Evolutionary conservation across 2,888 invertebrate genomes (phyloP).

Genomic region (Aleiodes leptofemur): DNA sequence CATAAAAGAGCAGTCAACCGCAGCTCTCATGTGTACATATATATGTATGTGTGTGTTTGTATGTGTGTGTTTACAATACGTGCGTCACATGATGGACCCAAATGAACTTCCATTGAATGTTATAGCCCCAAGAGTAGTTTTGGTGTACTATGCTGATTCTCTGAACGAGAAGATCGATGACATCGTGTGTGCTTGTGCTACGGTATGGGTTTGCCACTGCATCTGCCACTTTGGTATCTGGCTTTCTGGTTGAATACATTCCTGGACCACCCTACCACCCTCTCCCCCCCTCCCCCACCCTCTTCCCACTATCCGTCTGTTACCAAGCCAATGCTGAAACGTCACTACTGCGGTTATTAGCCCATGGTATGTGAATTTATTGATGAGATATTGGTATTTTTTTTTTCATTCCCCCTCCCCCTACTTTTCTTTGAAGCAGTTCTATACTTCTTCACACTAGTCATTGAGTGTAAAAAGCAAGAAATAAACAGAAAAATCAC

Average conservation of each 20-base stretch:
- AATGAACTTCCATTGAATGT: constrained; percentile 23
- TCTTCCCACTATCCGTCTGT: constrained; percentile 56
- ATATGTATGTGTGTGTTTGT: too few relatives aligned
- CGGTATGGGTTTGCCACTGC: constrained; percentile 53
- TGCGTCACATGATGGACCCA: constrained; percentile 16
- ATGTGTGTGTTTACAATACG: constrained; percentile 13
- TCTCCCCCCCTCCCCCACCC: constrained; percentile 57
- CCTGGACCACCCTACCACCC: constrained; percentile 50
- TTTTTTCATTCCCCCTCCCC: background rate
- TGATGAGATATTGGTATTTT: constrained; percentile 25
- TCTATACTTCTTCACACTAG: too few relatives aligned
- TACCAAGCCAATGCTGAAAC: constrained; percentile 60
- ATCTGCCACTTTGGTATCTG: constrained; percentile 57
- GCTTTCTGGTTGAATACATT: constrained; percentile 57
- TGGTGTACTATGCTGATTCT: constrained; percentile 32
- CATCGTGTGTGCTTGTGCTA: constrained; percentile 51
- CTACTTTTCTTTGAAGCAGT: too few relatives aligned
- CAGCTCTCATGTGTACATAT: background rate
- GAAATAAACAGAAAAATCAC: too few relatives aligned
- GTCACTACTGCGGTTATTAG: constrained; percentile 59
- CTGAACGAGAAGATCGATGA: constrained; percentile 57
- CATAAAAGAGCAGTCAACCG: constrained; percentile 29
- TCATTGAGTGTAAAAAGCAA: too few relatives aligned
- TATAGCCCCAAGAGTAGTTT: background rate
- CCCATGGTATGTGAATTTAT: constrained; percentile 37